Evolutionary conservation across 2,888 invertebrate species (phyloP), one percentile per base, ranked within the genome.

Genomic region (Cheilosia soror): DNA sequence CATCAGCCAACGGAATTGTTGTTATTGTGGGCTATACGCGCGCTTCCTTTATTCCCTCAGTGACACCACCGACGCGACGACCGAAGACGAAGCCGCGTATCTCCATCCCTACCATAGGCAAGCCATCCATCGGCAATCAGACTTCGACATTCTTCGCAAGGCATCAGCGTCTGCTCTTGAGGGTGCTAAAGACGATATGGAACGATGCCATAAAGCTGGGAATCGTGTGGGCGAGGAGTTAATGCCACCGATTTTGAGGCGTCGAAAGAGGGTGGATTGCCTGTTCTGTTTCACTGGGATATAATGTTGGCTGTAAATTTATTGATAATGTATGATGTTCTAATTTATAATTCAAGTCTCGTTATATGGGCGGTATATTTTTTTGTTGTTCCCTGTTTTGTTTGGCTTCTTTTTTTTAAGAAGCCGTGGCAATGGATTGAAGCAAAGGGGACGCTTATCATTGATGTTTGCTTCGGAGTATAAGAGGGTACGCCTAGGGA

Each of bases 261-360:
- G 66, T 40, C 57, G 31, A 73, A 62, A 4, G 66, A 13, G 65
- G 65, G 57, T 49, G 65, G 65, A 37, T 57, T 42, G 40, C 11
- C 11, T 15, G 65, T 65, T 49, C 57, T 65, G 57, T 65, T 75
- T 65, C 57, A 75, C 65, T 51, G 51, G 25, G 60, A 60, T 53
- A 69, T 68, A 60, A 77, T 68, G 68, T 68, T 53, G 68, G 77
- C 57, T 63, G 55, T 71, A 62, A 69, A 71, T 78, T 78, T 69
- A 78, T 78, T 62, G 69, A 69, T 78, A 63, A 78, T 78, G 78
- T 69, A 63, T 78, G 78, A 78, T 69, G 78, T 78, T 57, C 69
- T 78, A 63, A 78, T 78, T 71, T 69, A 71, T 78, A 78, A 78
- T 78, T 78, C 78, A 47, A 63, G 63, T 55, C 78, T 71, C 78